Percentiles rank a stretch among this genome's conserved stretches.
Conservation (phyloP, 2,797 vertebrate genomes). For the Sorex maritimensis region DNA sequence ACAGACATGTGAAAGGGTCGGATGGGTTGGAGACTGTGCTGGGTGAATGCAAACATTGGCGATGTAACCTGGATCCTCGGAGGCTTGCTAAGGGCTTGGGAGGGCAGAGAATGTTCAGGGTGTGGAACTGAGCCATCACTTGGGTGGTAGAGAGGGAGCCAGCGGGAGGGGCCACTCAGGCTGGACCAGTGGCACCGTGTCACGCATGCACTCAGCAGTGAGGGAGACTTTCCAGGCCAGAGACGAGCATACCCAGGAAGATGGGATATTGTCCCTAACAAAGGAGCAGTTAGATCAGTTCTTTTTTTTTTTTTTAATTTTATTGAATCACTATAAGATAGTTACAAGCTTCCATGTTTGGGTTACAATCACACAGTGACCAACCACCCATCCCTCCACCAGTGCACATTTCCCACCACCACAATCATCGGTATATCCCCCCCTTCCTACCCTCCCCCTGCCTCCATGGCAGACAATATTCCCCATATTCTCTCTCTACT, state of each 20-base stretch:
- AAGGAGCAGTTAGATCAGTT: neutral
- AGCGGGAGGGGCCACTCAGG: neutral
- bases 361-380: too few species aligned
- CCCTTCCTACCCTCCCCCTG: too few species aligned
- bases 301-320: too few species aligned
- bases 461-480: too few species aligned
- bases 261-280: neutral
- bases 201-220: rapidly evolving
- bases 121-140: too few species aligned
- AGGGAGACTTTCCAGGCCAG: neutral
- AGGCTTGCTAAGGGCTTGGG: neutral
- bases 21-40: neutral
- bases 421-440: too few species aligned
- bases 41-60: neutral
- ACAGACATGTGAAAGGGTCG: neutral
- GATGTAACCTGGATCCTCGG: neutral
- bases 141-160: too few species aligned
- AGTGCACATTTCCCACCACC: too few species aligned
- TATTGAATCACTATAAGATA: too few species aligned
- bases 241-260: neutral
- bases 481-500: too few species aligned
- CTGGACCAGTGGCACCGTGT: rapidly evolving
- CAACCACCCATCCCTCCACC: too few species aligned
- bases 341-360: too few species aligned
- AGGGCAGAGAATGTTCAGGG: neutral